Evolutionary conservation across 2,113 vertebrate genomes (phyloP), one percentile per base, ranked within the genome.

Genomic region (Toxostoma redivivum): DNA sequence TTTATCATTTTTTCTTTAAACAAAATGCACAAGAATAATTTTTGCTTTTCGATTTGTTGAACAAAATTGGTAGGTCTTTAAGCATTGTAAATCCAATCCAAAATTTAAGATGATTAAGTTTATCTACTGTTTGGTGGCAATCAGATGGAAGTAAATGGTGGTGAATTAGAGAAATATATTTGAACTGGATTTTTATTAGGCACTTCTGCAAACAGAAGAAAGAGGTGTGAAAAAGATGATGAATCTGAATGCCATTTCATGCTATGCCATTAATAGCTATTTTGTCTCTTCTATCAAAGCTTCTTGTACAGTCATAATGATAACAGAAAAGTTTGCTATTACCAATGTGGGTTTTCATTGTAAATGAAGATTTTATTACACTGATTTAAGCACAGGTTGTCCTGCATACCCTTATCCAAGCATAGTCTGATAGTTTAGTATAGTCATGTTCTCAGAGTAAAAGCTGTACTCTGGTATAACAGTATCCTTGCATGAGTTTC

Each of bases 1-100:
- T 95, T 94, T 91, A 73, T 88, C 33, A 79, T 25, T 90, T 69
- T 80, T 89, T 84, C 64, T 47, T 60, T 83, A 88, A 95, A 74
- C 5, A 92, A 86, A 90, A 64, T 45, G 15, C 40, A 73, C 9
- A 57, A 54, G 50, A 64, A 86, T 62, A 50, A 22, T 65, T 62
- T 77, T 62, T 38, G 17, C 33, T 45, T 77, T 87, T 53, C 13
- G 5, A 38, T 58, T 62, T 45, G 18, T 84, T 81, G 77, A 60
- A 38, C 25, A 66, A 82, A 84, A 31, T 62, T 64, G 23, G 13
- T 73, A 81, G 7, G 2, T 81, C 12, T 12, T 93, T 81, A 71
- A 81, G 45, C 23, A 62, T 37, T 53, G 20, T 67, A 76, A 72
- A 70, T 83, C 5, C 35, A 89, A 35, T 57, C 23, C 22, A 60